A percentile compares a stretch with the other conserved stretches of the same genome.
These are phyloP conservation scores for Drosophila albomicans DNA, from an alignment of 1,140 invertebrate species.

Conservation along the genomic window DNA sequence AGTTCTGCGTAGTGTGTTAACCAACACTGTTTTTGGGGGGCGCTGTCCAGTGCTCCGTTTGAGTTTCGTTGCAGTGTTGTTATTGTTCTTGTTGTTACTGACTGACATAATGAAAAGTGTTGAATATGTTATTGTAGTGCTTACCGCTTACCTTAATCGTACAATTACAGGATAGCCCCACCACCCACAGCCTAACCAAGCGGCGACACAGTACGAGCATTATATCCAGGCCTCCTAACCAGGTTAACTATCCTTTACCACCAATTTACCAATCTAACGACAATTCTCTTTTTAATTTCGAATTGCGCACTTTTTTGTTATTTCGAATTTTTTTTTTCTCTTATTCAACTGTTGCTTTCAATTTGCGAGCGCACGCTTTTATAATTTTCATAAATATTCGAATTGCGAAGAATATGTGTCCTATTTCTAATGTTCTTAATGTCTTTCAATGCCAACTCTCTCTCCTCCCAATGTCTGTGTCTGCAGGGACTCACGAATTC, in stretches of 20 bases:
- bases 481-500: constrained; percentile 88
- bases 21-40: constrained; percentile 12
- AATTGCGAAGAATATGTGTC: constrained; percentile 22
- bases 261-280: constrained; percentile 56
- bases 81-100: constrained; percentile 2
- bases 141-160: constrained; percentile 62
- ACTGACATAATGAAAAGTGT: constrained; percentile 7
- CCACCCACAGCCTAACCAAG: constrained; percentile 87
- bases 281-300: constrained; percentile 14
- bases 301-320: constrained; percentile 49
- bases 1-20: constrained; percentile 33
- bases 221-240: constrained; percentile 86
- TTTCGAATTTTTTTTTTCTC: constrained; percentile 20
- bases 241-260: constrained; percentile 74
- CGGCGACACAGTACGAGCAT: constrained; percentile 90
- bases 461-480: constrained; percentile 31
- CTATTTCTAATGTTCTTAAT: constrained; percentile 63
- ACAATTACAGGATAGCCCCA: constrained; percentile 86
- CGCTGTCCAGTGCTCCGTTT: constrained; percentile 6
- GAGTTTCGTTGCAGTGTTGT: constrained; percentile 14
- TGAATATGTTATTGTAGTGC: constrained; percentile 35
- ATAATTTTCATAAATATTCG: constrained; percentile 21
- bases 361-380: constrained; percentile 33
- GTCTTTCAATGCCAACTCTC: constrained; percentile 32
- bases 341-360: constrained; percentile 32